Base-by-base conservation (phyloP, 2,888 invertebrate genomes). In the Bellardia pandia region DNA sequence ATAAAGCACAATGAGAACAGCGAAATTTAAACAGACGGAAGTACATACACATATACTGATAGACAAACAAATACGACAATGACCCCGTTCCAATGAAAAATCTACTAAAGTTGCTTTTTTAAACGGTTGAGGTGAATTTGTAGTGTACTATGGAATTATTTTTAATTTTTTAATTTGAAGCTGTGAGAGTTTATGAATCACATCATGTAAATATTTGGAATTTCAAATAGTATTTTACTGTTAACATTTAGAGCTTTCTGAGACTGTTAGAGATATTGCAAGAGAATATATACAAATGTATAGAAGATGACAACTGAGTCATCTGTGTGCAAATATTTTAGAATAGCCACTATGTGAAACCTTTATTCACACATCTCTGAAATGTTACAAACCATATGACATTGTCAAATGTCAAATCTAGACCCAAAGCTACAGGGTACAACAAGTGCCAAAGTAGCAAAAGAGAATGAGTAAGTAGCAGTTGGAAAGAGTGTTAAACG, bases 71-170 rank as follows among this genome's bases (percentile, higher is more conserved):
- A 77, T 74, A 66, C 72, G 76, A 64, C 75, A 83, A 64, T 87
- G 87, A 88, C 79, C 81, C 81, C 86, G 85, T 88, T 83, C 72
- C 83, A 77, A 69, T 78, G 30, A 48, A 16, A 69, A 48, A 23
- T 16, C n/a, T 33, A 40, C 40, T 40, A 62, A 72, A 1, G 1
- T 51, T 30, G 30, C 13, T 13, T 13, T 45, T 64, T 37, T 4
- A 3, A 9, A 64, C 23, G 64, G n/a, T 9, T 9, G 13, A 14
- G 33, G 0, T 62, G 79, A 79, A 79, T 7, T 71, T 0, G 2
- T 23, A 11, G 14, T n/a, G 48, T 68, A 23, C 71, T 79, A 14
- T 33, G 13, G n/a, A n/a, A 51, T 6, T n/a, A 4, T 48, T 48
- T 14, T 42, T 42, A 42, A 42, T 2, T 11, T 42, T 42, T 7